Base-by-base conservation (phyloP, 2,888 invertebrate genomes). In the Mellilla xanthometata region DNA sequence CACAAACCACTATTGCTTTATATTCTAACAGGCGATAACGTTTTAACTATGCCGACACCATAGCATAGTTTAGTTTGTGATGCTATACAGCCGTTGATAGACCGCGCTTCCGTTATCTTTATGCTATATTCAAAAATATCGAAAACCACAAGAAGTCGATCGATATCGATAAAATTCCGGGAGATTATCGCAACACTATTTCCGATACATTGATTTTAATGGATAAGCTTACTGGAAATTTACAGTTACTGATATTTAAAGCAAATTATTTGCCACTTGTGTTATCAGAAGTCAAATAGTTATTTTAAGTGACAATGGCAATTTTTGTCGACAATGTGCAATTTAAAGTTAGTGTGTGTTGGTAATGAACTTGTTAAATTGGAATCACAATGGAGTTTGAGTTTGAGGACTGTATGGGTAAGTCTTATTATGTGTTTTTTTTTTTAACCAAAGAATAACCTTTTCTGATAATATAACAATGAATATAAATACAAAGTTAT, bases 11-110 rank as follows among this genome's bases (percentile, higher is more conserved):
- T 62, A 60, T 66, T 60, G 70, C 52, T 71, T 72, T 78, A 72
- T 57, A 64, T 75, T 72, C 66, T 73, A 56, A 53, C 44, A 64
- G 54, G 58, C 66, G 77, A 80, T 80, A 80, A 73, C 70, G 68
- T 56, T 50, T 61, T 11, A 7, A 24, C 24, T 24, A 24, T 24
- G 7, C 33, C 10, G 15, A 8, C 30, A 43, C 10, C 23, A 26
- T 29, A 56, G 35, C 65, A 56, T 60, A 63, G 58, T 65, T 60
- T 56, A 63, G 58, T 65, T 60, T 56, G 8, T 12, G 27, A 35
- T 28, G 13, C 12, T 9, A 29, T 13, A 22, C 24, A 29, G 34
- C 30, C 29, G 26, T 27, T n/a, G 4, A 15, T 26, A 31, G 29
- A 22, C 10, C 23, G 45, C 33, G 24, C 24, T 24, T 24, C 24